Base-by-base conservation (phyloP, 2,888 invertebrate genomes). In the Seira sanloemensis region DNA sequence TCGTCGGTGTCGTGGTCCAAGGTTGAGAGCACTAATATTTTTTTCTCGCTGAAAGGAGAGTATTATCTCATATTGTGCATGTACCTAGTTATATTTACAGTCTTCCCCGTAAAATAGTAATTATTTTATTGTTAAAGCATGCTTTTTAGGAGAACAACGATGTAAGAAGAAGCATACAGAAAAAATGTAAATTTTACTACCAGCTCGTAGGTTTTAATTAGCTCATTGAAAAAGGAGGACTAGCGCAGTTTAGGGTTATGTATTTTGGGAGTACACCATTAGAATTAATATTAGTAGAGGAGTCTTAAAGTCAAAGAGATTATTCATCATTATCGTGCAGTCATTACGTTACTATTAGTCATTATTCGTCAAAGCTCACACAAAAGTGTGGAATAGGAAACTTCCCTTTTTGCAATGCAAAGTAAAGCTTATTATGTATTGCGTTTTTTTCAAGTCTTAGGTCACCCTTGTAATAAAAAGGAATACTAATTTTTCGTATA, bases 141-240 rank as follows among this genome's bases (percentile, higher is more conserved):
- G 37, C 12, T 7, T 12, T 37, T 37, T 37, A 37, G 37, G 12
- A 12, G 37, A 37, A 12, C 37, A 37, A n/a, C n/a, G n/a, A 37
- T 37, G 37, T 37, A 37, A 37, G 12, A n/a, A n/a, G n/a, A n/a
- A n/a, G n/a, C n/a, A n/a, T n/a, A n/a, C 12, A 18, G 68, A 68
- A 69, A 68, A 67, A 73, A 84, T 84, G 84, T 75, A 84, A 84
- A 84, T 84, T 84, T 84, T 78, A 84, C 84, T 84, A 78, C 84
- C 78, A 84, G 84, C 78, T 78, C 78, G 75, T 78, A 84, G 84
- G 78, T 84, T 84, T 37, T 84, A 84, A 84, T 84, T 84, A 84
- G 78, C 84, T 78, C 84, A 84, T 84, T 83, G 37, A 78, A 27
- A 37, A 37, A 37, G 50, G 78, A 83, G 78, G 78, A 78, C 68